phyloP scores from a whole-genome alignment of 2,888 invertebrate genomes.

The Apotomis turbidana region DNA sequence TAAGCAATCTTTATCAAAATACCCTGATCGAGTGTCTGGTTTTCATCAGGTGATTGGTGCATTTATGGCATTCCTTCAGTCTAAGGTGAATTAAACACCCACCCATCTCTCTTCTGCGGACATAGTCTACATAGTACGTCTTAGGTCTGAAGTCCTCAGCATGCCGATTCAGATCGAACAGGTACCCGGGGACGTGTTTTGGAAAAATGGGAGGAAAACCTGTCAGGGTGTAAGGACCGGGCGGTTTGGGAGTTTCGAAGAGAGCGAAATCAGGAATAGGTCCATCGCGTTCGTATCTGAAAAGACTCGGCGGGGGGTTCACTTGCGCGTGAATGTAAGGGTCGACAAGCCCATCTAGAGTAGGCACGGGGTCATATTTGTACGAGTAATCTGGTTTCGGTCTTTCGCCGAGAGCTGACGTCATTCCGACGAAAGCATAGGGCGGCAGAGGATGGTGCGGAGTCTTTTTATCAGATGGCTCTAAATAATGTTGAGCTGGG shows the following conservation, averaged over 20 bases:
- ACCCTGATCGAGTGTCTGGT: slow-evolving; percentile 32
- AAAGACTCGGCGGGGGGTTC: slow-evolving; percentile 70
- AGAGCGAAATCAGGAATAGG: slow-evolving; percentile 73
- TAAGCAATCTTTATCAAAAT: slow-evolving; percentile 42
- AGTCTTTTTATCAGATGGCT: slow-evolving; percentile 66
- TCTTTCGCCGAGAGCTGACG: slow-evolving; percentile 71
- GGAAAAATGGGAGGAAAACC: slow-evolving; percentile 79
- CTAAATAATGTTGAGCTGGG: slow-evolving; percentile 76
- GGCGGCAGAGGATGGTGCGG: slow-evolving; percentile 71
- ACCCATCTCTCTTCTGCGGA: slow-evolving; percentile 80
- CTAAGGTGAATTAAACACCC: slow-evolving; percentile 77
- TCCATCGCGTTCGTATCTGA: slow-evolving; percentile 75
- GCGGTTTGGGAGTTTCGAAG: slow-evolving; percentile 62
- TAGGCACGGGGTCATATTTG: slow-evolving; percentile 72
- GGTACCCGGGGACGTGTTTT: slow-evolving; percentile 78
- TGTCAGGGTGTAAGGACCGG: slow-evolving; percentile 74
- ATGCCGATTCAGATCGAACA: slow-evolving; percentile 75
- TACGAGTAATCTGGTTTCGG: slow-evolving; percentile 66
- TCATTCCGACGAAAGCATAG: slow-evolving; percentile 76
- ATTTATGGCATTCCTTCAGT: slow-evolving; percentile 68
- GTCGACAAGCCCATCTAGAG: slow-evolving; percentile 72
- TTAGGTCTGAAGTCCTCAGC: slow-evolving; percentile 77
- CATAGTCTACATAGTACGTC: slow-evolving; percentile 82
- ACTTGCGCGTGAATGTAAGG: slow-evolving; percentile 68
- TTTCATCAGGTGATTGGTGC: slow-evolving; percentile 54